phyloP scores from a whole-genome alignment of 1,140 invertebrate genomes.

The Cherax destructor region DNA sequence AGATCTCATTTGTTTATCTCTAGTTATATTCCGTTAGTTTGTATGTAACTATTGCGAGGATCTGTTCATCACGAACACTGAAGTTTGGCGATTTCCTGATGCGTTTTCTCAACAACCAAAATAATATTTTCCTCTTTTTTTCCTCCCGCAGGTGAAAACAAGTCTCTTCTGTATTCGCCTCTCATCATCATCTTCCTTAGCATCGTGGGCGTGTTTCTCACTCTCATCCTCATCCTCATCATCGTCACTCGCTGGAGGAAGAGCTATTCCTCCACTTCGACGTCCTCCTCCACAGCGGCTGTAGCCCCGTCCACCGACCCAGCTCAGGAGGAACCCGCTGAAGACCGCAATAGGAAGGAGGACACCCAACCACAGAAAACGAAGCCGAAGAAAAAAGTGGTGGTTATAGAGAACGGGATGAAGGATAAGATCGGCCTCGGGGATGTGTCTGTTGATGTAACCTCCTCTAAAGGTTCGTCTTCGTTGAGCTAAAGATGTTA shows the following conservation, averaged over 20 bases:
- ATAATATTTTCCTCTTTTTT: background rate
- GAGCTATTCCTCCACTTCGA: conserved; percentile 19
- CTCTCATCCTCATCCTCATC: conserved; percentile 56
- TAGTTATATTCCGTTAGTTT: too few species aligned
- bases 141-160: conserved; percentile 51
- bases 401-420: conserved; percentile 42
- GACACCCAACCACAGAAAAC: conserved; percentile 5
- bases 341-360: conserved; percentile 6
- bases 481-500: background rate
- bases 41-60: too few species aligned
- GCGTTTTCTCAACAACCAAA: background rate
- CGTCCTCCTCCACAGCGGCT: background rate
- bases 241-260: conserved; percentile 61
- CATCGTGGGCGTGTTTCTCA: conserved; percentile 61
- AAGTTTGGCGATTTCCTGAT: background rate
- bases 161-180: conserved; percentile 57
- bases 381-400: conserved; percentile 41
- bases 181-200: conserved; percentile 68
- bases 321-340: background rate
- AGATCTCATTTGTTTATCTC: too few species aligned
- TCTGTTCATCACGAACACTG: too few species aligned
- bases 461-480: conserved; percentile 38
- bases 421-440: conserved; percentile 42
- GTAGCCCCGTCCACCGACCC: background rate
- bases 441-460: background rate